A percentile compares a stretch with the other conserved stretches of the same genome.
These are phyloP conservation scores for Lycorma delicatula DNA, from an alignment of 1,140 invertebrate species.

Conservation along the genomic window DNA sequence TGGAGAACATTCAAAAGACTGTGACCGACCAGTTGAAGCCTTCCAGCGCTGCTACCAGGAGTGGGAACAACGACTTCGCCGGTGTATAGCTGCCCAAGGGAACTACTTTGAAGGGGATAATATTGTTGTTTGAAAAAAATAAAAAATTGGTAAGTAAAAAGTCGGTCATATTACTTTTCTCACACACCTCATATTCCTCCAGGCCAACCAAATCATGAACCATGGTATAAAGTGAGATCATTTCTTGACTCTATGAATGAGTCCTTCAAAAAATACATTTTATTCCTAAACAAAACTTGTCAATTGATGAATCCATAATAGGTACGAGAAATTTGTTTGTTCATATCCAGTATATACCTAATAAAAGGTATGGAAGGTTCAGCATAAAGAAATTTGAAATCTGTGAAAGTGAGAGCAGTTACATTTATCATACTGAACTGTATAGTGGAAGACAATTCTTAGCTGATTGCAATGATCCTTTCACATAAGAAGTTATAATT, in stretches of 20 bases:
- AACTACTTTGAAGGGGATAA: no score
- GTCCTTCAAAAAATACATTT: background rate
- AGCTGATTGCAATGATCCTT: background rate
- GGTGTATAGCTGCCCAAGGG: no score
- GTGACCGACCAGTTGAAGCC: no score
- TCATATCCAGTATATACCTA: background rate
- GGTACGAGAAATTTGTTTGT: background rate
- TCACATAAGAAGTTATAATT: background rate
- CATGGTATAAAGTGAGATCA: background rate
- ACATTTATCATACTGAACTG: background rate
- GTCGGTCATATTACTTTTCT: no score
- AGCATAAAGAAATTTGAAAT: no score
- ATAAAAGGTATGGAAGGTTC: background rate
- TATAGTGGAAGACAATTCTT: conserved; percentile 6
- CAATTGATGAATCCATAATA: background rate
- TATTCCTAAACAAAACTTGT: background rate
- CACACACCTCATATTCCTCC: background rate
- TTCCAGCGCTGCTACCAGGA: no score
- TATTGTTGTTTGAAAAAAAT: no score
- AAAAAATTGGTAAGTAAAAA: no score
- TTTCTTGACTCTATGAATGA: background rate
- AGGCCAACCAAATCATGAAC: background rate
- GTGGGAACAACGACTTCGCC: no score
- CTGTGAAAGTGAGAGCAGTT: conserved; percentile 4
- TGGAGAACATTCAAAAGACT: no score